phyloP scores from a whole-genome alignment of 2,797 vertebrate species.

The Darevskia nairensis region DNA sequence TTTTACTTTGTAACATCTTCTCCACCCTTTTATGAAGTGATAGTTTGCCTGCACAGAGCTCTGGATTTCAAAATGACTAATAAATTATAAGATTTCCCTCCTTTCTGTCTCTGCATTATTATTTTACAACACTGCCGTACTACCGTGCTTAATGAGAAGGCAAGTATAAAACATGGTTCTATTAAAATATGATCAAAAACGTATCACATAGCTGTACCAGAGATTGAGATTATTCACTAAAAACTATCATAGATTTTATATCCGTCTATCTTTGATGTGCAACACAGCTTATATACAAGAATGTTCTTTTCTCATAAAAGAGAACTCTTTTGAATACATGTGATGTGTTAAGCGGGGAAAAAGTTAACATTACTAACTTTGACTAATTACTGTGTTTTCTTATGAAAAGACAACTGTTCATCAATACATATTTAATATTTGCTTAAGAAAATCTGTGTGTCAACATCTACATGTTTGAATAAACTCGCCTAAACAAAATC shows the following conservation, averaged over 20 bases:
- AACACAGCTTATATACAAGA: slow-evolving; percentile 23
- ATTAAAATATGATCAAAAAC: slow-evolving; percentile 40
- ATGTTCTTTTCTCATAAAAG: slow-evolving; percentile 2
- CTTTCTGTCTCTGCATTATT: slow-evolving; percentile 25
- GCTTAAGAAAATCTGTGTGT: background rate
- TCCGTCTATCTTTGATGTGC: slow-evolving; percentile 8
- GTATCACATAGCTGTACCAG: slow-evolving; percentile 33
- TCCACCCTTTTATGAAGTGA: slow-evolving; percentile 6
- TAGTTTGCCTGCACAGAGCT: slow-evolving; percentile 15
- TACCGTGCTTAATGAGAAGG: slow-evolving; percentile 33
- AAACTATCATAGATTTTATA: slow-evolving; percentile 19
- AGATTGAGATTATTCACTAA: slow-evolving; percentile 30
- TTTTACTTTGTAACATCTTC: slow-evolving; percentile 33
- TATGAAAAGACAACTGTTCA: background rate
- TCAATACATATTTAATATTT: slow-evolving; percentile 2
- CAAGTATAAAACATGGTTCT: slow-evolving; percentile 27
- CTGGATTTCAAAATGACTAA: slow-evolving; percentile 19
- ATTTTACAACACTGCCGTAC: slow-evolving; percentile 40
- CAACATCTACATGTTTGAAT: background rate
- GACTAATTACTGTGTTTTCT: background rate
- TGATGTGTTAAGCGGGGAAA: background rate
- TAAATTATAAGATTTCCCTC: slow-evolving; percentile 12
- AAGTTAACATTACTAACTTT: slow-evolving; percentile 9
- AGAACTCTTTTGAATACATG: background rate
- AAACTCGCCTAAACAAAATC: background rate